phyloP scores from a whole-genome alignment of 2,797 vertebrate genomes.

The Paratrypauchen microcephalus region DNA sequence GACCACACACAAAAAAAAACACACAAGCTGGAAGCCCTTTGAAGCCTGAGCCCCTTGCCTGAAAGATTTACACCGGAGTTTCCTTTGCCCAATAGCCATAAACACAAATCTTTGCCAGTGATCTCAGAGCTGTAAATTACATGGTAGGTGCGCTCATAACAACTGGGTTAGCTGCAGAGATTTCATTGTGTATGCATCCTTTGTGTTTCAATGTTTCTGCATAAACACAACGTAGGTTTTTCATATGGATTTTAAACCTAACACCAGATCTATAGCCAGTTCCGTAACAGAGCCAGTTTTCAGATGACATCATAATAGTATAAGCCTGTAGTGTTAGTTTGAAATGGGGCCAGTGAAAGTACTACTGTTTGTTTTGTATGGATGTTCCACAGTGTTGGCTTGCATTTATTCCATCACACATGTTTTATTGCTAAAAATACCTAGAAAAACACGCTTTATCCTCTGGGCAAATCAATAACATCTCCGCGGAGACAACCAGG shows the following conservation, averaged over 20 bases:
- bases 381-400: too few relatives aligned
- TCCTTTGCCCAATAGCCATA: conserved; percentile 8
- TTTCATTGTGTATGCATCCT: conserved; percentile 25
- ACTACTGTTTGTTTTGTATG: too few relatives aligned
- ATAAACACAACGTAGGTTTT: background rate
- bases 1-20: conserved; percentile 1
- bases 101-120: conserved; percentile 24
- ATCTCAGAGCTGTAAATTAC: conserved; percentile 48
- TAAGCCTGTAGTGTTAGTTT: background rate
- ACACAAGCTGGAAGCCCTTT: conserved; percentile 3
- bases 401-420: too few relatives aligned
- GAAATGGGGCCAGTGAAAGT: background rate
- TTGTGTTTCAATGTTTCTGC: background rate
- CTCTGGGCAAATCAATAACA: too few relatives aligned
- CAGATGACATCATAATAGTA: background rate
- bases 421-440: too few relatives aligned
- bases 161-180: conserved; percentile 23
- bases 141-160: conserved; percentile 31
- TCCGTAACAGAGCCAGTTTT: background rate
- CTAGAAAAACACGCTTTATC: too few relatives aligned
- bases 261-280: background rate
- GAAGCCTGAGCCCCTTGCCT: background rate
- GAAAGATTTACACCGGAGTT: conserved; percentile 11
- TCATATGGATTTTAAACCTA: background rate
- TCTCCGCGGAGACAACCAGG: too few relatives aligned